phyloP scores from a whole-genome alignment of 2,888 invertebrate genomes.

The Rhyacophila evoluta region DNA sequence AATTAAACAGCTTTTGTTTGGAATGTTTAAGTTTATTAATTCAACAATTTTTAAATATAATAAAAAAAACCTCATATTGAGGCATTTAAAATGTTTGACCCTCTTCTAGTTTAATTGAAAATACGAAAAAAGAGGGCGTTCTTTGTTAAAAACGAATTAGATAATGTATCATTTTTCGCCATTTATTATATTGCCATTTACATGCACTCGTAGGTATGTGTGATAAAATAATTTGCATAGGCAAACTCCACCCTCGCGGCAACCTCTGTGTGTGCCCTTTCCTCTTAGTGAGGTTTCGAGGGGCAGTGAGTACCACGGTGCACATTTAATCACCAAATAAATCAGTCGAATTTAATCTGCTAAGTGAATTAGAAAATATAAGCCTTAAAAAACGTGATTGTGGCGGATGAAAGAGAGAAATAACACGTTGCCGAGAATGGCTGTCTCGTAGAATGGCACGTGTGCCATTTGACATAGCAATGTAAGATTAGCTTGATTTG shows the following conservation, averaged over 20 bases:
- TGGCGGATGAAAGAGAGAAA: slow-evolving; percentile 32
- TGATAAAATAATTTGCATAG: too few species aligned
- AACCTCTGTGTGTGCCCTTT: slow-evolving; percentile 9
- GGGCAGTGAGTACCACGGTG: slow-evolving; percentile 7
- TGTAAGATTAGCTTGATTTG: background rate
- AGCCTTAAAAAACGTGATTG: slow-evolving; percentile 45
- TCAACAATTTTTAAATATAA: too few species aligned
- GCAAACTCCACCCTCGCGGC: background rate
- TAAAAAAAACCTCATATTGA: too few species aligned
- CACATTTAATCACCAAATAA: slow-evolving; percentile 55
- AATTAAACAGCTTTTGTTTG: too few species aligned
- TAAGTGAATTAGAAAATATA: slow-evolving; percentile 55
- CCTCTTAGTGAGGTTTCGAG: slow-evolving; percentile 20
- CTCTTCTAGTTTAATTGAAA: too few species aligned
- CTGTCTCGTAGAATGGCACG: background rate
- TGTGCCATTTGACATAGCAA: background rate
- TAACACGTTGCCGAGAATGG: slow-evolving; percentile 7
- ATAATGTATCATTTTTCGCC: too few species aligned
- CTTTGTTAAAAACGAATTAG: too few species aligned
- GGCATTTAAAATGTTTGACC: too few species aligned
- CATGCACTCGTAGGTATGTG: too few species aligned
- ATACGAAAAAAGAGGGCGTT: too few species aligned
- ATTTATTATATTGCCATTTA: too few species aligned
- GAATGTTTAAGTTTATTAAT: too few species aligned
- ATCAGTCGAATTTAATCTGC: slow-evolving; percentile 54